Percentiles rank a stretch among this genome's conserved stretches.
phyloP scores from a whole-genome alignment of 2,888 invertebrate genomes.

The Melinaea marsaeus region DNA sequence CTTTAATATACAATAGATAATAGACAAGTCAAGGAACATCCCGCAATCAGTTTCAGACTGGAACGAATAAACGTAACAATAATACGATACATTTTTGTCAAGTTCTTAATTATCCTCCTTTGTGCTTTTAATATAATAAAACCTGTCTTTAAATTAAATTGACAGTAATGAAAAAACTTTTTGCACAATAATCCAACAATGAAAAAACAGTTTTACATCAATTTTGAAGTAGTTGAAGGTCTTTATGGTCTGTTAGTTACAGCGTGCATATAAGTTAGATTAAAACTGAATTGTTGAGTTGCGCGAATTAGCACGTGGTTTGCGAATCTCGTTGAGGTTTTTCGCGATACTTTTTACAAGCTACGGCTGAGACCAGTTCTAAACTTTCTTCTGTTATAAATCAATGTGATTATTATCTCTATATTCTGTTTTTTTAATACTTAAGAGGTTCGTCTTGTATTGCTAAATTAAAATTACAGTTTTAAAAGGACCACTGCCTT shows the following conservation, averaged over 20 bases:
- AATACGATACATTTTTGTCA: no score
- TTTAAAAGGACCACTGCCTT: no score
- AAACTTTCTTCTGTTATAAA: background rate
- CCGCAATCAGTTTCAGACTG: background rate
- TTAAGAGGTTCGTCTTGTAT: no score
- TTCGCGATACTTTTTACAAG: background rate
- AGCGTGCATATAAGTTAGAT: conserved; percentile 9
- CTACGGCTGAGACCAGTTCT: background rate
- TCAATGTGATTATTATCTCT: no score
- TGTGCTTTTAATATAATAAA: no score
- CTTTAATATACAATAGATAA: background rate
- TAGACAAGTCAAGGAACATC: background rate
- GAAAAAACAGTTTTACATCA: conserved; percentile 1
- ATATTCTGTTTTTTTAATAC: background rate
- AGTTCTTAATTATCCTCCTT: no score
- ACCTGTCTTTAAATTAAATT: no score
- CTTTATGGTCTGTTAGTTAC: conserved; percentile 8
- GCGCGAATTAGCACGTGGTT: conserved; percentile 8
- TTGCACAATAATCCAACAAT: background rate
- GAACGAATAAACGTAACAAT: no score
- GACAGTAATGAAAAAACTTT: background rate
- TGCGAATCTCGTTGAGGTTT: conserved; percentile 5
- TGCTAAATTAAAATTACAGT: no score
- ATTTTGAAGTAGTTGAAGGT: conserved; percentile 5
- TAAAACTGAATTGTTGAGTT: conserved; percentile 13